phyloP scores from a whole-genome alignment of 2,113 vertebrate species.

The Ctenomys sociabilis region DNA sequence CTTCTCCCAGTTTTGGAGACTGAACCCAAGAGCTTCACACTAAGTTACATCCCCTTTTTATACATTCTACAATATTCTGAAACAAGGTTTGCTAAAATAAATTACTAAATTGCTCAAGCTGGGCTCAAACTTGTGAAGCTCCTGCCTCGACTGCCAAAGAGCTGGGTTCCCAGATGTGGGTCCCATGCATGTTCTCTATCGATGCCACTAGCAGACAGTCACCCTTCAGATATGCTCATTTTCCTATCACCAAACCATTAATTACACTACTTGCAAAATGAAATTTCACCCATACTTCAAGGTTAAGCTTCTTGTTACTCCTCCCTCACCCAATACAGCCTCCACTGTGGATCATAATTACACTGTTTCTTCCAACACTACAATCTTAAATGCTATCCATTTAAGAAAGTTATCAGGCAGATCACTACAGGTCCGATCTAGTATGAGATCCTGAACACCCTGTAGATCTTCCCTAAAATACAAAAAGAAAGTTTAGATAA shows the following conservation, averaged over 20 bases:
- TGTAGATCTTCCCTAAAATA: too few species aligned
- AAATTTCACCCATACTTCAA: not conserved
- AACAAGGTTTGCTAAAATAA: not conserved
- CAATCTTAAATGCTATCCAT: not conserved
- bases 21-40: not conserved
- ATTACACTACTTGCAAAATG: not conserved
- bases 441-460: too few species aligned
- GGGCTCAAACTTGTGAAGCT: not conserved
- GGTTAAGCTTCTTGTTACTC: not conserved
- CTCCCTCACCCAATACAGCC: not conserved
- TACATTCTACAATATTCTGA: not conserved
- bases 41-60: not conserved
- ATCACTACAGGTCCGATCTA: too few species aligned
- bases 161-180: not conserved
- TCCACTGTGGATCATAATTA: not conserved
- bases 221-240: not conserved
- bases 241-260: not conserved
- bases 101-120: not conserved
- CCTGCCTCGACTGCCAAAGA: not conserved
- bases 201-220: not conserved
- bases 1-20: not conserved
- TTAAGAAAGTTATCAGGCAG: too few species aligned
- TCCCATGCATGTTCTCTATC: not conserved
- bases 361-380: not conserved
- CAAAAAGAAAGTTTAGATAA: slow-evolving; percentile 5